Percentiles rank a stretch among this genome's conserved stretches.
phyloP scores from a whole-genome alignment of 2,888 invertebrate genomes.

The Gortyna flavago region DNA sequence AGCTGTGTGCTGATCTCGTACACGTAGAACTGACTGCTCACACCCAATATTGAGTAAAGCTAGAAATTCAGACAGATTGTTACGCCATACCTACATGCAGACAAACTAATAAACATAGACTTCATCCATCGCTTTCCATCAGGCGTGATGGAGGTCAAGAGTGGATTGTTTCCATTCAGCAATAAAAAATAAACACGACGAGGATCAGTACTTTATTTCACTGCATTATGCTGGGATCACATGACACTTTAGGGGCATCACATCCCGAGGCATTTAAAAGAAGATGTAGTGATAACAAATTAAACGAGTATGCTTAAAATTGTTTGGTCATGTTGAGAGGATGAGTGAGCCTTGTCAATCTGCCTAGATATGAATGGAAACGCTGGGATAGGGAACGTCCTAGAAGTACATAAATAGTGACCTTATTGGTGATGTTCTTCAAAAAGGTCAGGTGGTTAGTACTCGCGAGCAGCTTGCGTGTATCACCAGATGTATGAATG shows the following conservation, averaged over 20 bases:
- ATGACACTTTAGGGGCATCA: neutral
- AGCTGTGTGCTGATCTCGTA: conserved; percentile 66
- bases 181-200: no score
- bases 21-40: conserved; percentile 80
- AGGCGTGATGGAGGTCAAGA: no score
- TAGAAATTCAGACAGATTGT: conserved; percentile 65
- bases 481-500: neutral
- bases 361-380: neutral
- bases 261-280: neutral
- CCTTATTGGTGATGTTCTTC: neutral
- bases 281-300: neutral
- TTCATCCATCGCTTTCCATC: no score
- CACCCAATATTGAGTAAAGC: conserved; percentile 79
- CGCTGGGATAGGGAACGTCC: no score
- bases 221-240: neutral
- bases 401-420: neutral
- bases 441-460: neutral
- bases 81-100: neutral
- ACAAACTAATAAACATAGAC: no score
- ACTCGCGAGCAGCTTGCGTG: neutral
- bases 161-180: no score
- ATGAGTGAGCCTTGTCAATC: neutral
- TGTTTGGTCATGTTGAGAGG: neutral
- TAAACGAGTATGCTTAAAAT: neutral
- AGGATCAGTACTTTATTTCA: neutral